These are phyloP conservation scores for Monodelphis domestica DNA, from an alignment of 2,797 vertebrate species.

Conservation along the genomic window DNA sequence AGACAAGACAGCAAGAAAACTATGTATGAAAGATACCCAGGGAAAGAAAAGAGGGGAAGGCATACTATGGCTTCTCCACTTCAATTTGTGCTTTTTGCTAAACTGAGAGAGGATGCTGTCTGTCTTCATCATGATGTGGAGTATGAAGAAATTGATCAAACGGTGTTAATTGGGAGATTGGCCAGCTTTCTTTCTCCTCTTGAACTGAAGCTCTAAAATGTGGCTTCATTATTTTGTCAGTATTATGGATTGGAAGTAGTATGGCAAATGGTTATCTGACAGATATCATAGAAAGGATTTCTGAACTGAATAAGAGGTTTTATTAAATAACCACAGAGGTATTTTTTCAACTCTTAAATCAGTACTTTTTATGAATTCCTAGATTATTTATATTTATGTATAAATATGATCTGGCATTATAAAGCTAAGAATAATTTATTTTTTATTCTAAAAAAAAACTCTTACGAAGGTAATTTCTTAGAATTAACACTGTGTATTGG, in stretches of 20 bases:
- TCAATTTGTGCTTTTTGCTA: neutral
- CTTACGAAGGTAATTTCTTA: too few species aligned
- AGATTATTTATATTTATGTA: slow-evolving; percentile 36
- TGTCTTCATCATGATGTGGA: neutral
- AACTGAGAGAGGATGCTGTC: neutral
- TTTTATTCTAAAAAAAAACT: slow-evolving; percentile 55
- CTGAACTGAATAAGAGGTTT: too few species aligned
- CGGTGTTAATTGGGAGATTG: neutral
- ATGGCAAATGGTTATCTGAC: neutral
- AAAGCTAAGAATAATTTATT: slow-evolving; percentile 27
- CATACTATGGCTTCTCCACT: neutral
- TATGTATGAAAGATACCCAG: neutral
- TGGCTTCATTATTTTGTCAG: neutral
- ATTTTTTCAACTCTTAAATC: neutral
- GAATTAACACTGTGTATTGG: too few species aligned
- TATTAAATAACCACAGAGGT: too few species aligned
- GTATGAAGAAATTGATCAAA: neutral
- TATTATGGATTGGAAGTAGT: neutral
- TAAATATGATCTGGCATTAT: slow-evolving; percentile 37
- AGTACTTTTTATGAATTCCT: slow-evolving; percentile 43
- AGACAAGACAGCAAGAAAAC: neutral
- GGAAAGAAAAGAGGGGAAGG: neutral
- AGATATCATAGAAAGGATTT: neutral
- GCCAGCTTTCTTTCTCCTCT: neutral
- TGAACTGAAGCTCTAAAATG: neutral